Evolutionary conservation across 1,140 invertebrate genomes (phyloP).

Genomic region (Halictus rubicundus): DNA sequence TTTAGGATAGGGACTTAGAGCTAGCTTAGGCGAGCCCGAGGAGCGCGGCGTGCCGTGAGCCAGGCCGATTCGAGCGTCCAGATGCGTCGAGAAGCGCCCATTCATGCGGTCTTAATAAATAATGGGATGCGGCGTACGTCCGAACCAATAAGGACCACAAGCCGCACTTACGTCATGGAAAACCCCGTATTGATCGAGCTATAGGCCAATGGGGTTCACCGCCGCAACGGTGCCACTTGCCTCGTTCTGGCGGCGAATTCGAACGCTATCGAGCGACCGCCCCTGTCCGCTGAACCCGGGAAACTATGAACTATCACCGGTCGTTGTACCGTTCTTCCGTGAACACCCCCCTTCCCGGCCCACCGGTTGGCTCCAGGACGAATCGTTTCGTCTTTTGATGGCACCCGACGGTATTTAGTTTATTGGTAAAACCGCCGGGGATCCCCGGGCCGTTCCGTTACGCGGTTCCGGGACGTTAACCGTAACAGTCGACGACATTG

Average conservation of each 20-base stretch:
- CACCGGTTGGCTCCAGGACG: no score
- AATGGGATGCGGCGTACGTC: conserved; percentile 77
- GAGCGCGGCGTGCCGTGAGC: not conserved
- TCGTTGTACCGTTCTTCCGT: not conserved
- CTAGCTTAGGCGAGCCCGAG: no score
- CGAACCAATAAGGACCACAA: conserved; percentile 73
- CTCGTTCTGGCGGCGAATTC: conserved; percentile 32
- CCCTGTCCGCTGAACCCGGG: conserved; percentile 3
- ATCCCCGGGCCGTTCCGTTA: not conserved
- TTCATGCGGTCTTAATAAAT: conserved; percentile 76
- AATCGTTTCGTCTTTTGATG: not conserved
- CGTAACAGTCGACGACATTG: conserved; percentile 24
- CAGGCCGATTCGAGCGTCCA: not conserved
- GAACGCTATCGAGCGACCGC: conserved; percentile 24
- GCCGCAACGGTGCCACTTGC: conserved; percentile 26
- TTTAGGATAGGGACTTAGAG: no score
- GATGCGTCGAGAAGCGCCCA: conserved; percentile 43
- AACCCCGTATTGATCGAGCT: conserved; percentile 75
- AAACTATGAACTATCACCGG: conserved; percentile 15
- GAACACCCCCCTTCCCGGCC: no score
- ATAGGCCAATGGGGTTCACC: conserved; percentile 43
- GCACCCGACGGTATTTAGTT: not conserved
- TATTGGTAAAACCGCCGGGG: no score
- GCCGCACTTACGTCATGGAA: conserved; percentile 76
- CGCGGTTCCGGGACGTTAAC: not conserved